phyloP scores from a whole-genome alignment of 92 coral and sea anemone species.

The Phenganax stokvisi region DNA sequence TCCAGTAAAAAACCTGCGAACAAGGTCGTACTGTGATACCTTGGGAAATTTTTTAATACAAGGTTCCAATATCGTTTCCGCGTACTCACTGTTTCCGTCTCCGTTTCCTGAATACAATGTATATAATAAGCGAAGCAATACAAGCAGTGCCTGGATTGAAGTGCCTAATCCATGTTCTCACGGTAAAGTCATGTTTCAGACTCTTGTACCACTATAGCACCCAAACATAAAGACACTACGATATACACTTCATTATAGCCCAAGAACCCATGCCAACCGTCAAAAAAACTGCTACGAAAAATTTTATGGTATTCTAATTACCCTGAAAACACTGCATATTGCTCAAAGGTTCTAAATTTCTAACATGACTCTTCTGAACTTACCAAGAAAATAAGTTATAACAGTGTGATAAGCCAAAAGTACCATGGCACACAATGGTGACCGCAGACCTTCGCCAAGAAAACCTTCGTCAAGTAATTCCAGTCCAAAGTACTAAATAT shows the following conservation, averaged over 20 bases:
- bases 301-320: too few species aligned
- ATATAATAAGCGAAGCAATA: neutral
- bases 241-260: too few species aligned
- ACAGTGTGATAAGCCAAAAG: slow-evolving; percentile 82
- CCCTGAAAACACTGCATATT: too few species aligned
- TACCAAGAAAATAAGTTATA: slow-evolving; percentile 80
- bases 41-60: slow-evolving; percentile 84
- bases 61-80: slow-evolving; percentile 82
- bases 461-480: slow-evolving; percentile 89
- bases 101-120: slow-evolving; percentile 62
- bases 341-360: neutral
- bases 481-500: slow-evolving; percentile 56
- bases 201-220: too few species aligned
- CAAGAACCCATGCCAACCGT: too few species aligned
- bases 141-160: neutral
- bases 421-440: slow-evolving; percentile 99
- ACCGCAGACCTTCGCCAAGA: slow-evolving; percentile 69
- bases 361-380: slow-evolving; percentile 14
- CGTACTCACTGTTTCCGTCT: slow-evolving; percentile 79
- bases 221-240: too few species aligned
- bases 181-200: too few species aligned
- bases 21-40: slow-evolving; percentile 41
- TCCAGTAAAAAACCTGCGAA: too few species aligned
- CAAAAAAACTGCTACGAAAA: too few species aligned
- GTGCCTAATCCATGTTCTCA: too few species aligned